Conservation (phyloP, 2,888 invertebrate species). For the Drosophila peninsularis region DNA sequence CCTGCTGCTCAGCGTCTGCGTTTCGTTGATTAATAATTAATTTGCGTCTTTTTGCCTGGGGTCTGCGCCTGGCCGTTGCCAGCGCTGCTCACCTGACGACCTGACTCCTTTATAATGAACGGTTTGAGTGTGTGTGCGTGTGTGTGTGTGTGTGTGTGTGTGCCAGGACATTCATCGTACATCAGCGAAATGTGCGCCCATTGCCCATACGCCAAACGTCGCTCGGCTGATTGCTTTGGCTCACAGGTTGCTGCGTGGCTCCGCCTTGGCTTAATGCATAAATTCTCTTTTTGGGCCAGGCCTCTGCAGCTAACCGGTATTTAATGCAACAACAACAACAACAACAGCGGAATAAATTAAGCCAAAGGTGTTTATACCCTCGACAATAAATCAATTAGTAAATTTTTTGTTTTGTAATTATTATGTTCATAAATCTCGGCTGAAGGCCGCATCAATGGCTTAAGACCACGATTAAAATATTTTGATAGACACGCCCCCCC, state of each 20-base stretch:
- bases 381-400: slow-evolving; percentile 82
- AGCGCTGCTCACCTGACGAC: slow-evolving; percentile 70
- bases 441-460: slow-evolving; percentile 49
- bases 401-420: slow-evolving; percentile 83
- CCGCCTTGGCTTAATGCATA: slow-evolving; percentile 60
- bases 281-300: slow-evolving; percentile 58
- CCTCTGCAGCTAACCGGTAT: slow-evolving; percentile 66
- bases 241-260: slow-evolving; percentile 57
- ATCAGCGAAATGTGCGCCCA: slow-evolving; percentile 70
- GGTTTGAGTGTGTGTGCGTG: slow-evolving; percentile 41
- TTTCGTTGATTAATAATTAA: slow-evolving; percentile 84
- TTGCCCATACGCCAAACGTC: slow-evolving; percentile 17
- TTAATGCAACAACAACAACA: slow-evolving; percentile 50
- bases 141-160: slow-evolving; percentile 32
- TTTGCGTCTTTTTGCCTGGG: slow-evolving; percentile 79
- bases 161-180: slow-evolving; percentile 79
- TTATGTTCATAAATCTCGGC: slow-evolving; percentile 82
- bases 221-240: slow-evolving; percentile 67
- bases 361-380: slow-evolving; percentile 73
- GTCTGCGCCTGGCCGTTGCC: slow-evolving; percentile 32
- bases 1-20: slow-evolving; percentile 33
- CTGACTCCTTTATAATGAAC: slow-evolving; percentile 81
- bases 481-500: slow-evolving; percentile 45
- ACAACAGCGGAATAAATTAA: slow-evolving; percentile 68
- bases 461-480: slow-evolving; percentile 56